Conservation (phyloP, 92 coral and sea anemone species). For the Metridium senile region DNA sequence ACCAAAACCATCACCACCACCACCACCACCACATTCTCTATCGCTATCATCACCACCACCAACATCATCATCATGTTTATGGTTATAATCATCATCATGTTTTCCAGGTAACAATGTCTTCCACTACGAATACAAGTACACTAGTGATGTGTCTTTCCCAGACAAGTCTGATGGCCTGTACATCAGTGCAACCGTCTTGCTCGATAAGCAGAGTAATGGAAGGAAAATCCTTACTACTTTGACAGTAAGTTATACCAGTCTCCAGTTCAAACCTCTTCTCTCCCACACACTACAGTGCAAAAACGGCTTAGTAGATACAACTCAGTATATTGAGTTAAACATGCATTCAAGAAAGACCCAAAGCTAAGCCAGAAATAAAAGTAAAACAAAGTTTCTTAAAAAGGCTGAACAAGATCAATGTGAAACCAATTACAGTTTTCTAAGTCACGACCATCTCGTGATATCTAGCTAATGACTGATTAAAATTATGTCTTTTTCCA, state of each 20-base stretch:
- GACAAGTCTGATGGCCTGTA: background rate
- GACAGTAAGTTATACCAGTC: background rate
- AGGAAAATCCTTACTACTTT: background rate
- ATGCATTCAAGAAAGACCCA: background rate
- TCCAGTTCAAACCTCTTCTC: too few species aligned
- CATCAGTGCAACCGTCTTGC: background rate
- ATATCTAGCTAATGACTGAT: background rate
- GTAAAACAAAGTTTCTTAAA: too few species aligned
- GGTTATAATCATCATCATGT: too few species aligned
- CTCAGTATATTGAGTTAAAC: background rate
- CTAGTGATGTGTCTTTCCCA: slow-evolving; percentile 13
- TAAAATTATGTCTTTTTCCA: background rate
- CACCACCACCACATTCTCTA: too few species aligned
- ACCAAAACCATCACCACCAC: too few species aligned
- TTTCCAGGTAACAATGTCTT: background rate
- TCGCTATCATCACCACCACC: too few species aligned
- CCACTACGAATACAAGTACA: slow-evolving; percentile 9
- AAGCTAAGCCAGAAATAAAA: background rate
- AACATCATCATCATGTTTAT: too few species aligned
- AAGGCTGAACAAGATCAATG: too few species aligned
- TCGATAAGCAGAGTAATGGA: background rate
- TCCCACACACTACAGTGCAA: too few species aligned
- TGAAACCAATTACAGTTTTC: too few species aligned
- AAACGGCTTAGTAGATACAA: too few species aligned
- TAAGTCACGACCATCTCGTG: too few species aligned